phyloP scores from a whole-genome alignment of 2,888 invertebrate genomes.

The Xestia rhomboidea region DNA sequence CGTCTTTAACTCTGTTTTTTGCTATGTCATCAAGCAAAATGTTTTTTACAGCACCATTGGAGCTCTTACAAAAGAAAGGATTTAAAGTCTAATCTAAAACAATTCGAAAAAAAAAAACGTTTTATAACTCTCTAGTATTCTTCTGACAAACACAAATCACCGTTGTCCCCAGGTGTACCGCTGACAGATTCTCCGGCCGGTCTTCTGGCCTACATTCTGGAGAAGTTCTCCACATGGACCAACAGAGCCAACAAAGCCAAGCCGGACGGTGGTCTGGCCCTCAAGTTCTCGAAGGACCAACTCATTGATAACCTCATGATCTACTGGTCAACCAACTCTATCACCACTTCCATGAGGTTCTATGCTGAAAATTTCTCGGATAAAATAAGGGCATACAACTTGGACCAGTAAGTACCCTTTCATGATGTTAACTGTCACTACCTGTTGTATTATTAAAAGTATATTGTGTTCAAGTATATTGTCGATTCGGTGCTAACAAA shows the following conservation, averaged over 20 bases:
- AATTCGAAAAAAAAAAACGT: neutral
- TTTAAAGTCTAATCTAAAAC: too few species aligned
- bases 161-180: slow-evolving; percentile 72
- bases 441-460: neutral
- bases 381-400: slow-evolving; percentile 67
- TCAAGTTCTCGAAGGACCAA: slow-evolving; percentile 92
- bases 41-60: too few species aligned
- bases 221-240: slow-evolving; percentile 96
- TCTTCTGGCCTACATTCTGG: slow-evolving; percentile 95
- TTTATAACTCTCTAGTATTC: neutral
- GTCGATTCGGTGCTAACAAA: neutral
- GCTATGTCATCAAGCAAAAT: too few species aligned
- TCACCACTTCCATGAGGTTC: slow-evolving; percentile 93
- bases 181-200: slow-evolving; percentile 95
- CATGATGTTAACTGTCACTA: too few species aligned
- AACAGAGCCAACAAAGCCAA: slow-evolving; percentile 83
- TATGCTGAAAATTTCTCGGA: slow-evolving; percentile 92
- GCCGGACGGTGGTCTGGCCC: slow-evolving; percentile 92
- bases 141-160: neutral
- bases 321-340: slow-evolving; percentile 94
- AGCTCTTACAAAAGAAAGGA: too few species aligned
- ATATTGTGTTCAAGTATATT: too few species aligned
- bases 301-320: slow-evolving; percentile 96
- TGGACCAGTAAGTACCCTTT: slow-evolving; percentile 82
- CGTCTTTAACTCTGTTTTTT: neutral